Base-by-base conservation (phyloP, 2,888 invertebrate species). In the Amiota communis region DNA sequence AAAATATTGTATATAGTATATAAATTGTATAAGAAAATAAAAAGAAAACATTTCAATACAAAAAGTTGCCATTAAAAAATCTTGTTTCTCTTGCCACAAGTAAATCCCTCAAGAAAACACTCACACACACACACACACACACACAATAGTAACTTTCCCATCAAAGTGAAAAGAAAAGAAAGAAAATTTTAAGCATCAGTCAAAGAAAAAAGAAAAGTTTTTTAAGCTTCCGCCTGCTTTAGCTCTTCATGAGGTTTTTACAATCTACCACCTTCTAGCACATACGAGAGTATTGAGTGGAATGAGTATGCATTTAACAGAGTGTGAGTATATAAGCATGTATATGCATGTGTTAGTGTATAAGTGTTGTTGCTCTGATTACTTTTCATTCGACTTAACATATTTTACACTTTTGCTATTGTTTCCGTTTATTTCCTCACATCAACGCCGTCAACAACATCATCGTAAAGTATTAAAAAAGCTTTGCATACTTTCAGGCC, bases 401-500 rank as follows among this genome's bases (percentile, higher is more conserved):
- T 82, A 79, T 82, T 85, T 85, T 82, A 85, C 84, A 85, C 85
- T 85, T 82, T 78, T 80, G 78, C 84, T 83, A 84, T 83, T 85
- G 83, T 83, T 83, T 67, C 77, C 72, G 75, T 71, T 70, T 64
- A 76, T 72, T 36, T 36, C 23, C 57, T 17, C 57, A 53, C 13
- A 53, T 15, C 15, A 13, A n/a, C 46, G 36, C n/a, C n/a, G 1
- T 46, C 36, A 48, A 47, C 47, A 17, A 17, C 57, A 59, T 8
- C 17, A 59, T 11, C 23, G 59, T 63, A 6, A 63, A 63, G 63
- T 61, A 48, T 56, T 46, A 65, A 70, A 59, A 63, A 71, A 71
- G 71, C 78, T 76, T 12, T 23, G 70, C 79, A 80, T 79, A 79
- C 78, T 81, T 79, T 76, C 53, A 65, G 81, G 77, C 79, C 69